Conservation (phyloP, 1,140 invertebrate species). For the Tetragnatha versicolor region DNA sequence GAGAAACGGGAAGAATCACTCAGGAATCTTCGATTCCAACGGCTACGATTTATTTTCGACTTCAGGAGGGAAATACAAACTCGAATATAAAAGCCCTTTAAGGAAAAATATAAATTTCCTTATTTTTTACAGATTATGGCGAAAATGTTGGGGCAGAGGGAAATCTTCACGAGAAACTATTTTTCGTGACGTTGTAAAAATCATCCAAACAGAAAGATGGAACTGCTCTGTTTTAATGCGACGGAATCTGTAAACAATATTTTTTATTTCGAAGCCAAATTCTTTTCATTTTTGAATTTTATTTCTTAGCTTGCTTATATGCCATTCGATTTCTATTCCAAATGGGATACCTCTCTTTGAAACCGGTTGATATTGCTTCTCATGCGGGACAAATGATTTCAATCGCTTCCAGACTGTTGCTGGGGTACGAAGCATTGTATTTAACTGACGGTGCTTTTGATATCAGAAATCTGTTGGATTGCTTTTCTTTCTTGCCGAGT, state of each 20-base stretch:
- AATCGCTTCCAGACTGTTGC: too few species aligned
- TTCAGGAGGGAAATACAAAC: slow-evolving; percentile 17
- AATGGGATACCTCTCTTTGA: too few species aligned
- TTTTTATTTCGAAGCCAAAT: slow-evolving; percentile 39
- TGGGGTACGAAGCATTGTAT: too few species aligned
- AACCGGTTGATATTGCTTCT: too few species aligned
- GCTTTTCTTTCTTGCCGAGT: too few species aligned
- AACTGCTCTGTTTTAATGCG: slow-evolving; percentile 29
- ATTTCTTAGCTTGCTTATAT: not conserved
- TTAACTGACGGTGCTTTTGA: too few species aligned
- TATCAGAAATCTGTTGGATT: too few species aligned
- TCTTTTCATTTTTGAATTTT: slow-evolving; percentile 25
- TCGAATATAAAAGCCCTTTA: slow-evolving; percentile 33
- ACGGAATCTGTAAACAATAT: slow-evolving; percentile 46
- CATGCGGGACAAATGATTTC: too few species aligned
- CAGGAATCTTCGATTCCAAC: not conserved
- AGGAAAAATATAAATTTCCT: not conserved
- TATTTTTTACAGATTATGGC: slow-evolving; percentile 34
- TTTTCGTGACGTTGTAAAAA: slow-evolving; percentile 28
- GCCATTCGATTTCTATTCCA: not conserved
- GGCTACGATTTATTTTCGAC: slow-evolving; percentile 7
- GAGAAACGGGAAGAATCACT: not conserved
- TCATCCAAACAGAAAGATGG: slow-evolving; percentile 23
- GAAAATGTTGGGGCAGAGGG: slow-evolving; percentile 20
- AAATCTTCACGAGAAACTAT: slow-evolving; percentile 26